phyloP scores from a whole-genome alignment of 2,797 vertebrate species.

The Pogoniulus pusillus region DNA sequence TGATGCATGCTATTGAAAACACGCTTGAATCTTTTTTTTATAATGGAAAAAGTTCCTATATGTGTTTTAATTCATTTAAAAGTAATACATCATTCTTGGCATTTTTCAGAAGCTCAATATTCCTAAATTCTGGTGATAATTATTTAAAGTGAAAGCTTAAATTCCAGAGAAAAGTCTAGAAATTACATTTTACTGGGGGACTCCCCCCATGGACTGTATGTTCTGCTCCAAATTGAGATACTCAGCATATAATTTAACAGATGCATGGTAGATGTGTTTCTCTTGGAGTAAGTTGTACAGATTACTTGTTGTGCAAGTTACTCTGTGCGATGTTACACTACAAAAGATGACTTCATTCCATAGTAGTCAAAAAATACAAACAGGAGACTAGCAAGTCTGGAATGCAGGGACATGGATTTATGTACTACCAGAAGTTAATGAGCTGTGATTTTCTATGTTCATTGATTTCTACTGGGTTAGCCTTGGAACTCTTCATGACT shows the following conservation, averaged over 20 bases:
- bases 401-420: background rate
- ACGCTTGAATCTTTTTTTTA: background rate
- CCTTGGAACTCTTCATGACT: background rate
- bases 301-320: background rate
- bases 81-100: background rate
- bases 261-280: background rate
- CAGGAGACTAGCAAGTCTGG: background rate
- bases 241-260: accelerated
- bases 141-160: background rate
- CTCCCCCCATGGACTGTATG: accelerated
- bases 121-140: background rate
- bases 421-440: background rate
- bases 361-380: background rate
- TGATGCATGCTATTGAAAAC: background rate
- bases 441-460: background rate
- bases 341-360: accelerated
- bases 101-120: background rate
- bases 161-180: background rate
- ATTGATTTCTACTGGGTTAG: background rate
- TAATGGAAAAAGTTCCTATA: background rate
- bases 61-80: background rate
- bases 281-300: background rate
- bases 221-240: background rate
- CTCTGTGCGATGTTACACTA: background rate
- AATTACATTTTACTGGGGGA: background rate